Conservation (phyloP, 2,113 vertebrate species). For the Petroica traversi region DNA sequence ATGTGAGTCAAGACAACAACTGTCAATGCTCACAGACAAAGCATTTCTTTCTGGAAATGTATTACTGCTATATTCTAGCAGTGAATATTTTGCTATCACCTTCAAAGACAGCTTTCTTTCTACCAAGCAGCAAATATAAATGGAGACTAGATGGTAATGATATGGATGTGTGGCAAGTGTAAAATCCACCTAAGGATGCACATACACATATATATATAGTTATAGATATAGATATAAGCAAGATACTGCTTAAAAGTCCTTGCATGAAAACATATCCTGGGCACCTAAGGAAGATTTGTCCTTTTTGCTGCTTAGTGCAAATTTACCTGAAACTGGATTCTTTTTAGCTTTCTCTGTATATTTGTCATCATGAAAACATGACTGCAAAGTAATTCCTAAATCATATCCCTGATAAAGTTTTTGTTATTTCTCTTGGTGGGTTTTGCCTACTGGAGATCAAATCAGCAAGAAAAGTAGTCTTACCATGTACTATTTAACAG, state of each 20-base stretch:
- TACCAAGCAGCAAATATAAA: background rate
- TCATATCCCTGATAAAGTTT: background rate
- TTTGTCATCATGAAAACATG: background rate
- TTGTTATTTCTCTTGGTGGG: background rate
- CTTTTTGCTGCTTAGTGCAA: background rate
- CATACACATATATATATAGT: too few species aligned
- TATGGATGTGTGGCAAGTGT: background rate
- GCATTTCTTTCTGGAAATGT: background rate
- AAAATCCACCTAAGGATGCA: background rate
- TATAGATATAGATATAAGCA: background rate
- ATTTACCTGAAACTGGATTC: background rate
- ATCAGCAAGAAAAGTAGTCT: background rate
- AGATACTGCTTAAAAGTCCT: background rate
- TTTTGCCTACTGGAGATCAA: background rate
- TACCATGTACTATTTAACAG: background rate
- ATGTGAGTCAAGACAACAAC: background rate
- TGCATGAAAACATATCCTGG: background rate
- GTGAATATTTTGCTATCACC: background rate
- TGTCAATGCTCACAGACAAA: background rate
- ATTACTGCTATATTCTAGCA: background rate
- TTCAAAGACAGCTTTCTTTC: background rate
- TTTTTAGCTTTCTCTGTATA: background rate
- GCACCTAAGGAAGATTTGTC: background rate
- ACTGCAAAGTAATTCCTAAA: background rate
- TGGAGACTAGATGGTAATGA: background rate